phyloP scores from a whole-genome alignment of 2,113 vertebrate species.

The Hypomesus transpacificus region DNA sequence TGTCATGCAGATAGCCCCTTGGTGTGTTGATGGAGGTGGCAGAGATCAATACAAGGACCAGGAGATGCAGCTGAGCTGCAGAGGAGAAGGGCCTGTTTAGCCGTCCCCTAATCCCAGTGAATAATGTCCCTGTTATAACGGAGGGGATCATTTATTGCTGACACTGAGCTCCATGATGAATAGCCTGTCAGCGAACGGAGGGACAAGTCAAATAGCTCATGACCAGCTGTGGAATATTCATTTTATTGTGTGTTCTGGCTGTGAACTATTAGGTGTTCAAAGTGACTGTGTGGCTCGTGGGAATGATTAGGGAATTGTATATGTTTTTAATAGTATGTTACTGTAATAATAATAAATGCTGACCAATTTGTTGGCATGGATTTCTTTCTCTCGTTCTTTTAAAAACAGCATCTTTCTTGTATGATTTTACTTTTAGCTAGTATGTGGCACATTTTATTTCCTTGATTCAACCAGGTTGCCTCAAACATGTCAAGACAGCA shows the following conservation, averaged over 20 bases:
- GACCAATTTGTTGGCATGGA: no score
- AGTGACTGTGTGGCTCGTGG: background rate
- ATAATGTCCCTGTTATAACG: conserved; percentile 98
- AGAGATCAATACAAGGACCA: conserved; percentile 78
- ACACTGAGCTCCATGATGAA: conserved; percentile 89
- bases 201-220: conserved; percentile 71
- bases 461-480: no score
- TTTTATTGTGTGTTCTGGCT: conserved; percentile 67
- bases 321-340: no score
- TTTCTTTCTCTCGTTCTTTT: no score
- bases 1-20: conserved; percentile 82
- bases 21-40: conserved; percentile 75
- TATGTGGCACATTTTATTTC: no score
- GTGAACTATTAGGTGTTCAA: background rate
- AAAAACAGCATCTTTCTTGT: no score
- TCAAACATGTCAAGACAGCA: no score
- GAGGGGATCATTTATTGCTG: conserved; percentile 89
- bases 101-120: conserved; percentile 85
- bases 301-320: background rate
- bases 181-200: conserved; percentile 77
- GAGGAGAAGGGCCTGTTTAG: conserved; percentile 73
- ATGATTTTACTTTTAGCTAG: no score
- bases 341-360: no score
- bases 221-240: conserved; percentile 85
- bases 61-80: conserved; percentile 57